Evolutionary conservation across 2,888 invertebrate species (phyloP), one percentile per base, ranked within the genome.

Genomic region (Nasonovia ribisnigri): DNA sequence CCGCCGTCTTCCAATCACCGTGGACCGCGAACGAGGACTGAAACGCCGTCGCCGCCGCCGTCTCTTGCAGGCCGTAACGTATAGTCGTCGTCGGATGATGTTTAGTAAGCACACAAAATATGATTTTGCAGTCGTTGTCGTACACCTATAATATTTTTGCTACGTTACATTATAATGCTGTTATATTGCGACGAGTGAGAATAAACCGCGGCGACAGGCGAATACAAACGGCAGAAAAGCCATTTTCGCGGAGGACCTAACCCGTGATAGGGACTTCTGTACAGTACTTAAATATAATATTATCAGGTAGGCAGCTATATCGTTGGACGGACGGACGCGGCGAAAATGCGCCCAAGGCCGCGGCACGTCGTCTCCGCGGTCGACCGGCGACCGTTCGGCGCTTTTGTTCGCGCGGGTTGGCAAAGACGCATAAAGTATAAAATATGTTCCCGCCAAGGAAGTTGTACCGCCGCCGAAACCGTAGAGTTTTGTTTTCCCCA

Each of bases 21-120:
- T 20, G 54, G 91, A 91, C 36, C 77, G 36, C 77, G 77, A 24
- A 77, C 36, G 77, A 77, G 77, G 77, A 24, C 77, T 77, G 77
- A 42, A 77, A 36, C 84, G n/a, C 67, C 57, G 91, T 8, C 84
- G 57, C 26, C 92, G 36, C 43, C 43, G 43, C 57, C 43, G 91
- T 86, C 86, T 46, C 29, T 48, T 24, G 10, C 46, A 46, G 48
- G 51, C 13, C 46, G 46, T 29, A 88, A 54, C 92, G n/a, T 43
- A n/a, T n/a, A 10, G 60, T 36, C 67, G 92, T 60, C 57, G 46
- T n/a, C 92, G 48, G 57, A 87, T 92, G 87, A 92, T 57, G 77
- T 88, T 51, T 11, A 88, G 92, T 92, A 77, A 92, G 92, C 67
- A 43, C 46, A 46, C 2, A 42, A 36, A 36, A 54, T 54, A 54